These are phyloP conservation scores for Pilophorus perplexus DNA, from an alignment of 2,888 invertebrate species.

Conservation along the genomic window DNA sequence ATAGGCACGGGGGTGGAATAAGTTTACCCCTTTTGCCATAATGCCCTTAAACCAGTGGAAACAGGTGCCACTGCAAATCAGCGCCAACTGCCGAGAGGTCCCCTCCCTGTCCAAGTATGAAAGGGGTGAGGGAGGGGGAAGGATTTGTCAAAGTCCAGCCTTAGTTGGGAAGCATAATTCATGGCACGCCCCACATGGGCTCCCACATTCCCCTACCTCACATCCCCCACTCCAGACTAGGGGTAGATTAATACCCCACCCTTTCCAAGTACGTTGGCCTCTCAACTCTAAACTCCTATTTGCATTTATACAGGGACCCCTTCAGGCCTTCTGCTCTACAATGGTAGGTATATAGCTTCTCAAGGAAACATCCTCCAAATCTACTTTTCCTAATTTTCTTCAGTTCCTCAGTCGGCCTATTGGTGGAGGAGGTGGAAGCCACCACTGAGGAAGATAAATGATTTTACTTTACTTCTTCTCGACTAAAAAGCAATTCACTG, in stretches of 20 bases:
- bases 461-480: too few species aligned
- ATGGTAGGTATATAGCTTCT: constrained; percentile 2
- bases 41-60: constrained; percentile 40
- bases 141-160: constrained; percentile 40
- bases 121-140: constrained; percentile 6
- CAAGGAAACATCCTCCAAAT: constrained; percentile 12
- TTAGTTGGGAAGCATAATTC: constrained; percentile 37
- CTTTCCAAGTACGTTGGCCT: constrained; percentile 1
- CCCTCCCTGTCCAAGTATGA: background rate
- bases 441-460: too few species aligned
- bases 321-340: constrained; percentile 3
- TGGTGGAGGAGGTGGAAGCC: too few species aligned
- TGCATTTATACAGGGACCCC: constrained; percentile 31
- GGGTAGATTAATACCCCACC: constrained; percentile 20
- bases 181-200: constrained; percentile 32
- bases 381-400: too few species aligned
- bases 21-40: constrained; percentile 36
- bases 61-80: constrained; percentile 41
- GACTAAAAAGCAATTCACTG: too few species aligned
- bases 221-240: constrained; percentile 4
- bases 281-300: constrained; percentile 30
- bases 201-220: background rate
- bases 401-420: too few species aligned
- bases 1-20: constrained; percentile 2
- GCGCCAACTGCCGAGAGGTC: constrained; percentile 30